Evolutionary conservation across 2,888 invertebrate species (phyloP).

Genomic region (Agrilus biguttatus): DNA sequence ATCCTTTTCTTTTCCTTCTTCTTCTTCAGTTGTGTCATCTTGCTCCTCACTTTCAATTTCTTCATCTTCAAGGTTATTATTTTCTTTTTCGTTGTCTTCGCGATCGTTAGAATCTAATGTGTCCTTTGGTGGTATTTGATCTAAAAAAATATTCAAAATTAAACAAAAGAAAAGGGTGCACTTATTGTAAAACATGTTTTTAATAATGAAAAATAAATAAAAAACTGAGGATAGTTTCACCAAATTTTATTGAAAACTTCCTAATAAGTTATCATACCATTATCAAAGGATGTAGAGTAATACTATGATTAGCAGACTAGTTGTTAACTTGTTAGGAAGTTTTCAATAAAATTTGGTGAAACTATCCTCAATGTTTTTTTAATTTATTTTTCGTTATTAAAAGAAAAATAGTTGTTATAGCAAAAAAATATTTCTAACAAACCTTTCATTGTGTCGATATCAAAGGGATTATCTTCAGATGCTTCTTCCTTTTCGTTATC

Average conservation of each 20-base stretch:
- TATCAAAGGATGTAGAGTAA: too few relatives aligned
- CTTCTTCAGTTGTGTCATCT: slow-evolving; percentile 28
- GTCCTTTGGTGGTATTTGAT: slow-evolving; percentile 16
- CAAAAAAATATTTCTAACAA: neutral
- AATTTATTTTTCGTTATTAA: too few relatives aligned
- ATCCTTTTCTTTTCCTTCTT: slow-evolving; percentile 18
- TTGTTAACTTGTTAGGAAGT: too few relatives aligned
- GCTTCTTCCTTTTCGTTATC: slow-evolving; percentile 47
- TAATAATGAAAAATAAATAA: too few relatives aligned
- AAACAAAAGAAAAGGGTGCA: slow-evolving; percentile 3
- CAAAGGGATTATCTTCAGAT: slow-evolving; percentile 68
- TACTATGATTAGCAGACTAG: too few relatives aligned
- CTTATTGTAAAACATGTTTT: too few relatives aligned
- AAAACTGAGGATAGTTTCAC: too few relatives aligned
- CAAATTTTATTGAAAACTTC: too few relatives aligned
- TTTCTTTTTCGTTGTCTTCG: slow-evolving; percentile 15
- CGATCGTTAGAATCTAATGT: slow-evolving; percentile 20
- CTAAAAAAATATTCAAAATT: slow-evolving; percentile 4
- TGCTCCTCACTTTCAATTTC: slow-evolving; percentile 19
- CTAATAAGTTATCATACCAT: too few relatives aligned
- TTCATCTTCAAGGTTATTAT: slow-evolving; percentile 17
- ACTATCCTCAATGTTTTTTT: too few relatives aligned
- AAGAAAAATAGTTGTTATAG: neutral
- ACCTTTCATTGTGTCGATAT: slow-evolving; percentile 66
- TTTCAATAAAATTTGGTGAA: too few relatives aligned